A percentile compares a stretch with the other conserved stretches of the same genome.
phyloP scores from a whole-genome alignment of 2,113 vertebrate species.

The Ibidorhyncha struthersii region DNA sequence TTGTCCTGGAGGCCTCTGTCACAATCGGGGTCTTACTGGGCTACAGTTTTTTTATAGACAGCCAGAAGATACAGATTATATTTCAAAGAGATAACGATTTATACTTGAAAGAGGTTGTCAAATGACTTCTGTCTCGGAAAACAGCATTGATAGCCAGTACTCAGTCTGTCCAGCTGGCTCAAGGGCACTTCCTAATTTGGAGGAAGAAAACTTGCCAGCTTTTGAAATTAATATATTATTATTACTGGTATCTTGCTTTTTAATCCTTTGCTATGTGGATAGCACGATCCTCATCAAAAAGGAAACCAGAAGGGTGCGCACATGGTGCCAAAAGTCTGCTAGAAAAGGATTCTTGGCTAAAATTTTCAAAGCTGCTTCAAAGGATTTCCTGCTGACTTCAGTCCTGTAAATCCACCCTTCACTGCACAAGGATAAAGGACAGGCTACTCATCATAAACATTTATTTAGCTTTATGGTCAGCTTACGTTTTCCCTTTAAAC shows the following conservation, averaged over 20 bases:
- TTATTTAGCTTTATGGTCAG: neutral
- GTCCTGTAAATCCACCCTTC: neutral
- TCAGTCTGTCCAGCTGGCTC: conserved; percentile 13
- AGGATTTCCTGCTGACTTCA: conserved; percentile 32
- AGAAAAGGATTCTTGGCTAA: conserved; percentile 24
- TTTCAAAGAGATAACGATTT: neutral
- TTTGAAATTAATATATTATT: conserved; percentile 32
- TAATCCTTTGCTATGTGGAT: conserved; percentile 25
- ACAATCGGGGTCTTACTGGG: neutral
- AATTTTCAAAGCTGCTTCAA: conserved; percentile 14
- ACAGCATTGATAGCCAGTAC: neutral
- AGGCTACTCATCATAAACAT: neutral
- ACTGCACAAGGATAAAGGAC: neutral
- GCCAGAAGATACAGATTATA: neutral
- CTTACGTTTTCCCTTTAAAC: neutral
- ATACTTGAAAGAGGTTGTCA: neutral
- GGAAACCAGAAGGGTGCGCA: neutral
- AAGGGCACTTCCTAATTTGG: neutral
- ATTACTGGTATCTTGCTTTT: conserved; percentile 20
- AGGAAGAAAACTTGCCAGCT: neutral
- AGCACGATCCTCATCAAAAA: neutral
- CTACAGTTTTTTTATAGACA: neutral
- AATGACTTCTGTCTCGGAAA: neutral
- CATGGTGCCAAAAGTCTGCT: conserved; percentile 10
- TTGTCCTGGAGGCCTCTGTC: neutral